Evolutionary conservation across 1,140 invertebrate species (phyloP).

Genomic region (Drosophila jambulina): DNA sequence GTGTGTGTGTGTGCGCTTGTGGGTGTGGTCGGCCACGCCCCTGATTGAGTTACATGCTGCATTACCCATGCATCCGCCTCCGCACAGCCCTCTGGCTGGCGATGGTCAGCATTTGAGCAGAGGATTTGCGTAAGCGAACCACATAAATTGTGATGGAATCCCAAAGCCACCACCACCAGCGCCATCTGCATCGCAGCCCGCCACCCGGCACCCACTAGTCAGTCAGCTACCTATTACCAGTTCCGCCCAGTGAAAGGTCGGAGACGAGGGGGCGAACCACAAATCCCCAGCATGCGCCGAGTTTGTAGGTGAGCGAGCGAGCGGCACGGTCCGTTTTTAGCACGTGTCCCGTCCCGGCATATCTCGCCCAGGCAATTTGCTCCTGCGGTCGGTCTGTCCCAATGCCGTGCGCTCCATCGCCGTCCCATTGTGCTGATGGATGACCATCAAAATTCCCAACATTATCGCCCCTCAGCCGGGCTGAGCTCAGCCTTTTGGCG

Average conservation of each 20-base stretch:
- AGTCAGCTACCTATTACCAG: background rate
- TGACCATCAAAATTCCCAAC: constrained; percentile 50
- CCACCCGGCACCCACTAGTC: background rate
- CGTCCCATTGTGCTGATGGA: constrained; percentile 30
- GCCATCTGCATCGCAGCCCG: constrained; percentile 1
- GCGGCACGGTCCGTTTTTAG: background rate
- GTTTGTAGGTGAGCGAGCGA: constrained; percentile 3
- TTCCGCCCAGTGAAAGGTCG: constrained; percentile 5
- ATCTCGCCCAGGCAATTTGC: constrained; percentile 41
- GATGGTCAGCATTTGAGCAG: constrained; percentile 9
- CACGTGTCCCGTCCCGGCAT: constrained; percentile 14
- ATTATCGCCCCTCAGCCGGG: constrained; percentile 9
- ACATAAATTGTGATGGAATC: constrained; percentile 53
- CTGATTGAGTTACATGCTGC: constrained; percentile 64
- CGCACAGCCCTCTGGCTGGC: background rate
- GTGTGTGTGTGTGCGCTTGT: background rate
- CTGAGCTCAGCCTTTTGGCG: constrained; percentile 18
- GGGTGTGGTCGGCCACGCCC: constrained; percentile 30
- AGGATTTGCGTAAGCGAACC: constrained; percentile 49
- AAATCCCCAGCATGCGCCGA: constrained; percentile 67
- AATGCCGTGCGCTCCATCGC: constrained; percentile 4
- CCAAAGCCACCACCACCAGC: constrained; percentile 17
- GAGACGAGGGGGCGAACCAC: constrained; percentile 32
- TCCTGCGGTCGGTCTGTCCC: constrained; percentile 23
- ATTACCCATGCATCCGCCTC: constrained; percentile 47